phyloP scores from a whole-genome alignment of 2,113 vertebrate genomes.

The Anhinga rufa region DNA sequence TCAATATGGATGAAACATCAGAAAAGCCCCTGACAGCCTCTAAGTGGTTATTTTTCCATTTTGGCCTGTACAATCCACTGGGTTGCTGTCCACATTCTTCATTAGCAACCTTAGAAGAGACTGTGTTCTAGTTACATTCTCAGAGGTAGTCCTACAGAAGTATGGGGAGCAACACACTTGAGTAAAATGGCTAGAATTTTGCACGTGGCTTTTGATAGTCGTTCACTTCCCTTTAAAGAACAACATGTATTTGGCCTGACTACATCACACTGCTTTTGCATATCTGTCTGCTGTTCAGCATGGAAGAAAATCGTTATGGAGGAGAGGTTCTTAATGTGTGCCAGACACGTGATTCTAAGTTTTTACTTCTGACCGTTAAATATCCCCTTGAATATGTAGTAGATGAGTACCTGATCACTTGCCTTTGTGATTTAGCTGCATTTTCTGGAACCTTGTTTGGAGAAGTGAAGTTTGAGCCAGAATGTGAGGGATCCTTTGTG shows the following conservation, averaged over 20 bases:
- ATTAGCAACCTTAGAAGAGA: neutral
- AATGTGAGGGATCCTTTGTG: neutral
- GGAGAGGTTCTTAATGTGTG: neutral
- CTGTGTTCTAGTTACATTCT: neutral
- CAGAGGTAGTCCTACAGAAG: neutral
- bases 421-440: neutral
- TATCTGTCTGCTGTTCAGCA: neutral
- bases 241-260: neutral
- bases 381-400: neutral
- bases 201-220: neutral
- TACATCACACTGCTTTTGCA: neutral
- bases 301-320: neutral
- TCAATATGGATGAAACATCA: neutral
- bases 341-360: neutral
- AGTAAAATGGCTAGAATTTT: neutral
- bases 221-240: neutral
- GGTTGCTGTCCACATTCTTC: neutral
- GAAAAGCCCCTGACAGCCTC: neutral
- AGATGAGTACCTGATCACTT: neutral
- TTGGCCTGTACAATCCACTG: neutral
- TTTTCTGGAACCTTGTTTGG: neutral
- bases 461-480: neutral
- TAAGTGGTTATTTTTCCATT: neutral
- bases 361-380: neutral
- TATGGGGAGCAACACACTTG: neutral